These are phyloP conservation scores for Slavum lentiscoides DNA, from an alignment of 2,888 invertebrate species.

Conservation along the genomic window DNA sequence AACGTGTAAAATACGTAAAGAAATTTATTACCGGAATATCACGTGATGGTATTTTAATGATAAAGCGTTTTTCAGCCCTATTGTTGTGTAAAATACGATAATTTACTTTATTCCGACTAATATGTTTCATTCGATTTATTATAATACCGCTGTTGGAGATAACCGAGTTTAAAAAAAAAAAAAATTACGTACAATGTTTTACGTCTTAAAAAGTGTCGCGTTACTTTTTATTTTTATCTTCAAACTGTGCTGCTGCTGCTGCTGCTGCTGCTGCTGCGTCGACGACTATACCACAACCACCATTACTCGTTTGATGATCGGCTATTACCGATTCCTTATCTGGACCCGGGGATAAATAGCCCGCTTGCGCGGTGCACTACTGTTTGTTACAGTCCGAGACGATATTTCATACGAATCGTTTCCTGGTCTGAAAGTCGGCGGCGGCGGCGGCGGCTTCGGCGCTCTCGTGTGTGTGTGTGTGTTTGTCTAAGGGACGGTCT, in stretches of 20 bases:
- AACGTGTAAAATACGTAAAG: slow-evolving; percentile 19
- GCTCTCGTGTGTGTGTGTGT: not conserved
- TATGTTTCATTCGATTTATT: slow-evolving; percentile 17
- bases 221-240: slow-evolving; percentile 33
- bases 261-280: not conserved
- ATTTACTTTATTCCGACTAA: slow-evolving; percentile 19
- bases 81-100: too few relatives aligned
- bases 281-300: not conserved
- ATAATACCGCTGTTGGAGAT: not conserved
- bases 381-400: slow-evolving; percentile 48
- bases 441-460: too few relatives aligned
- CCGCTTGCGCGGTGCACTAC: not conserved
- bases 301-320: slow-evolving; percentile 45
- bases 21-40: not conserved
- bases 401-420: slow-evolving; percentile 50
- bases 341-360: slow-evolving; percentile 10
- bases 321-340: slow-evolving; percentile 52
- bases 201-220: slow-evolving; percentile 15
- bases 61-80: not conserved
- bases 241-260: not conserved
- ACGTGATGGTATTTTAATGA: not conserved
- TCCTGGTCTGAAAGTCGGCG: slow-evolving; percentile 24
- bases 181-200: slow-evolving; percentile 24
- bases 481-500: not conserved
- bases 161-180: not conserved